Conservation (phyloP, 2,113 vertebrate species). For the Myotis lucifugus region DNA sequence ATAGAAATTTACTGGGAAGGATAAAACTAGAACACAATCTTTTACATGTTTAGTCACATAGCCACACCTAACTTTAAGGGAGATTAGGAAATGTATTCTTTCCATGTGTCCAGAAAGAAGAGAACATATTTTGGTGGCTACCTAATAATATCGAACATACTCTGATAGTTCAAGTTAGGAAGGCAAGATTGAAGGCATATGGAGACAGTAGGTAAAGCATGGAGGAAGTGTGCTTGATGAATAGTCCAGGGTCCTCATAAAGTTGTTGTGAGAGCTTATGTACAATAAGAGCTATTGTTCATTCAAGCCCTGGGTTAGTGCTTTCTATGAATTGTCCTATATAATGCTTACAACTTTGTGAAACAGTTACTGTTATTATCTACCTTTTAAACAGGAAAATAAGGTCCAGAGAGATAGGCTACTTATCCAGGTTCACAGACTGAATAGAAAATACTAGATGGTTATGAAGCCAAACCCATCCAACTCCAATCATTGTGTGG, state of each 20-base stretch:
- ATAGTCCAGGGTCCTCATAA: background rate
- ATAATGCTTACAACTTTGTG: background rate
- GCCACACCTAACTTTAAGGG: background rate
- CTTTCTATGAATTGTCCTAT: background rate
- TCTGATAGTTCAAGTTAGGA: background rate
- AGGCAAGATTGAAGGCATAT: background rate
- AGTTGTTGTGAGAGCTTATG: background rate
- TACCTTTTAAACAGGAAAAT: background rate
- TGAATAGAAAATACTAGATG: background rate
- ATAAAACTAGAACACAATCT: background rate
- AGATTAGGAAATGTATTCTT: background rate
- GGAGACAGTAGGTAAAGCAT: background rate
- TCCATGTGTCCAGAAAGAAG: background rate
- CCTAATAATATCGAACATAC: background rate
- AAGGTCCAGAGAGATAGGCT: background rate
- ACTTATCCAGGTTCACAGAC: background rate
- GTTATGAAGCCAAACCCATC: background rate
- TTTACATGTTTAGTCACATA: background rate
- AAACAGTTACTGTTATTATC: background rate
- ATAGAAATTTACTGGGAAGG: constrained; percentile 5
- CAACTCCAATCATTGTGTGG: background rate
- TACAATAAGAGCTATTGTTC: background rate
- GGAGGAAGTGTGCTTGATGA: background rate
- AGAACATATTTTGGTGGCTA: background rate
- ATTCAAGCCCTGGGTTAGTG: background rate